Evolutionary conservation across 2,113 vertebrate genomes (phyloP), one percentile per base, ranked within the genome.

Genomic region (Geococcyx californianus): DNA sequence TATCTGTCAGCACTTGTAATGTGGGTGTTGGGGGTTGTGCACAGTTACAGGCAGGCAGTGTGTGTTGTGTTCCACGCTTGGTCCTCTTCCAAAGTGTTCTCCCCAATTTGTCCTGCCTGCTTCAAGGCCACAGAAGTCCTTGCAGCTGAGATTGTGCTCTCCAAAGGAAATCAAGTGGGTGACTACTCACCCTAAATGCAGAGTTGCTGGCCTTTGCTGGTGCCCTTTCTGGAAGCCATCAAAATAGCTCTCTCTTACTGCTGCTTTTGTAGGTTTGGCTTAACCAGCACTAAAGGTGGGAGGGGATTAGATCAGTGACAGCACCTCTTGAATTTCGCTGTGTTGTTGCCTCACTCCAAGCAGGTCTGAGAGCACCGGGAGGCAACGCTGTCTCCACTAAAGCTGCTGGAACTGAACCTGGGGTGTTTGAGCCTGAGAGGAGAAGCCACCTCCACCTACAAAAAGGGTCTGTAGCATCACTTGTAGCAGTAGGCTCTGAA

Each of bases 271-370:
- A 11, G 68, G 67, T 80, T 66, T 4, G 6, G 29, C 40, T 60
- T 44, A 73, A 44, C 20, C 51, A 38, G 24, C 0, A 2, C 33
- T 26, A 34, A 10, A 15, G 10, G 3, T 8, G 44, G 70, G 49
- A 42, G 21, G 12, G 49, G 79, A 7, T 0, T 33, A 9, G 26
- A 23, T 31, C 3, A 5, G 19, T 31, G 55, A 14, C 45, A 68
- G 31, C 40, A 60, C 3, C 13, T 66, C 63, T 64, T 36, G 29
- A 52, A 47, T 49, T 73, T 66, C 69, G 34, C 10, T 20, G 42
- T 0, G 0, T 52, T n/a, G 7, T 69, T 58, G 11, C 20, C 23
- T 76, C 8, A 1, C 19, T 73, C 47, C 11, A 23, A 10, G 52
- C 16, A 69, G 77, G 29, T 40, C 56, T 16, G 51, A 56, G 76